Base-by-base conservation (phyloP, 2,113 vertebrate species). In the Nibea coibor region DNA sequence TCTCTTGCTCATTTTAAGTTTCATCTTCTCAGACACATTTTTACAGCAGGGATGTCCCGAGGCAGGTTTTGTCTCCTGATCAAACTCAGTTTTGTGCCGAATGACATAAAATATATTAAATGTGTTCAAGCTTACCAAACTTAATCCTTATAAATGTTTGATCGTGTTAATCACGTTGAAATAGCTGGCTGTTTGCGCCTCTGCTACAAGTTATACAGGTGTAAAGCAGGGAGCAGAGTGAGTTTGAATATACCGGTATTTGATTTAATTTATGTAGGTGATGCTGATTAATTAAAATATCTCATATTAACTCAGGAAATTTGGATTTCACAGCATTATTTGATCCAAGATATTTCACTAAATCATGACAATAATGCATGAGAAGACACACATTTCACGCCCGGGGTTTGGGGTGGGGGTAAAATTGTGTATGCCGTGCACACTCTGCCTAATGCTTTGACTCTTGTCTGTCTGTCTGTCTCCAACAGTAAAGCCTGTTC, bases 401-500 rank as follows among this genome's bases (percentile, higher is more conserved):
- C 61, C 6, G 56, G 24, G 35, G 12, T 26, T 26, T 26, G 24
- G 24, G 24, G 24, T 26, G 24, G 24, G 24, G 31, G 61, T 57
- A 19, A 10, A 57, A 47, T 35, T 31, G 26, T 57, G 15, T 51
- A 12, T 8, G 22, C 50, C 31, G 24, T 75, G 56, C 17, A 7
- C 43, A 39, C 63, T 51, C 43, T 50, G 68, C 50, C 59, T 73
- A 22, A 72, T 15, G 16, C 66, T 35, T 61, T 72, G 51, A 24
- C 77, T 73, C 10, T 12, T 85, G 62, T 82, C 10, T 24, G 24
- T 26, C 24, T 35, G 57, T 31, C 24, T 90, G 72, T 85, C 57
- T 83, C 79, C 84, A 64, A 80, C 91, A 93, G 91, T 94, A 94
- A 93, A 87, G 19, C 75, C 79, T 5, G 78, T 75, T 81, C 70